Evolutionary conservation across 2,888 invertebrate genomes (phyloP).

Genomic region (Drosophila peninsularis): DNA sequence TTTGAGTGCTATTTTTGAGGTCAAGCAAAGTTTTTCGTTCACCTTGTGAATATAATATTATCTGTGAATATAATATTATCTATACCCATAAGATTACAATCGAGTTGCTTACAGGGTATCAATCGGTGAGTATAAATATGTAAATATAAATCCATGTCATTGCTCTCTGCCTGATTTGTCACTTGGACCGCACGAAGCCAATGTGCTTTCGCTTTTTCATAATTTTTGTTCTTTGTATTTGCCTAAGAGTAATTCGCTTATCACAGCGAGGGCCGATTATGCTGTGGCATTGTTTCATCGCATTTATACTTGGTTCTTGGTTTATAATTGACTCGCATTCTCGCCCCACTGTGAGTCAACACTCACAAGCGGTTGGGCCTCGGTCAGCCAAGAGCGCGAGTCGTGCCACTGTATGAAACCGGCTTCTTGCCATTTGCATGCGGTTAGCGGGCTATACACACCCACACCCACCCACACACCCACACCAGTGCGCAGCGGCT

Average conservation of each 20-base stretch:
- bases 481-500: constrained; percentile 30
- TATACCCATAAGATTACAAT: too few species aligned
- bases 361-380: constrained; percentile 50
- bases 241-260: constrained; percentile 30
- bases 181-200: constrained; percentile 30
- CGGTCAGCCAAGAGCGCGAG: constrained; percentile 28
- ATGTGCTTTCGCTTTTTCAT: constrained; percentile 17
- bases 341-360: constrained; percentile 43
- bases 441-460: constrained; percentile 48
- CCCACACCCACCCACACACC: constrained; percentile 20
- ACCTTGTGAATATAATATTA: neutral
- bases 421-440: constrained; percentile 61
- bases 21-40: too few species aligned
- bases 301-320: constrained; percentile 33
- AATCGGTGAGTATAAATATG: neutral
- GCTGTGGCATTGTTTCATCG: constrained; percentile 21
- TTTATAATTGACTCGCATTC: constrained; percentile 14
- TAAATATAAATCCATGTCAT: too few species aligned
- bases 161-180: constrained; percentile 41
- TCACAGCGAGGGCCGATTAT: constrained; percentile 17
- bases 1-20: too few species aligned
- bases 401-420: constrained; percentile 22
- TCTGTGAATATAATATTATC: too few species aligned
- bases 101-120: constrained; percentile 16
- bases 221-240: constrained; percentile 2